A percentile compares a stretch with the other conserved stretches of the same genome.
These are phyloP conservation scores for Malurus melanocephalus DNA, from an alignment of 2,113 vertebrate genomes.

Conservation along the genomic window DNA sequence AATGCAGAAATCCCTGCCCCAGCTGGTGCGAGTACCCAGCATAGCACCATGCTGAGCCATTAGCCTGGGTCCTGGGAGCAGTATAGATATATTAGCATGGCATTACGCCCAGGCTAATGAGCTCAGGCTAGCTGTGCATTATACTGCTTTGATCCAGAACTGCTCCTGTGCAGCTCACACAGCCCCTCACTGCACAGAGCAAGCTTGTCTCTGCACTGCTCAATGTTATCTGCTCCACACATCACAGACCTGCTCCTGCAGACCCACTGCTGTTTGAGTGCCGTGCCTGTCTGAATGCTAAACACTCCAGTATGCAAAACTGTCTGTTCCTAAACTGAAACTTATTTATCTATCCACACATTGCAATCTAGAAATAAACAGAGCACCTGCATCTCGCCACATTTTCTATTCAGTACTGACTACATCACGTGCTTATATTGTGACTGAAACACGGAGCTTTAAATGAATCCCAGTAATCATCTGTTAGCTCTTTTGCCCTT, in stretches of 20 bases:
- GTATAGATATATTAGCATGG: slow-evolving; percentile 43
- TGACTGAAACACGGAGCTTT: not conserved
- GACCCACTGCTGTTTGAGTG: not conserved
- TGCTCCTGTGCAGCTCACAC: not conserved
- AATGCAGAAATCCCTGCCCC: slow-evolving; percentile 29
- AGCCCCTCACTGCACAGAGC: not conserved
- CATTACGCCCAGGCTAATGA: slow-evolving; percentile 8
- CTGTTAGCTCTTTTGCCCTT: not conserved
- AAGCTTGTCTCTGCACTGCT: not conserved
- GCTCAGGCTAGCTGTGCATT: slow-evolving; percentile 20
- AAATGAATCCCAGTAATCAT: not conserved
- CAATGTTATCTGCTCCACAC: not conserved
- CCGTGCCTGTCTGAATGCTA: not conserved
- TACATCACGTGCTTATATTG: not conserved
- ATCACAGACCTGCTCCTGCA: not conserved
- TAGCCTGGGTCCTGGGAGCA: slow-evolving; percentile 37
- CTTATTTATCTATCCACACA: slow-evolving; percentile 7
- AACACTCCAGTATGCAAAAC: not conserved
- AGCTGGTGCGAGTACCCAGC: slow-evolving; percentile 41
- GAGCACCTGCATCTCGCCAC: not conserved
- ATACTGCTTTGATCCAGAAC: slow-evolving; percentile 8
- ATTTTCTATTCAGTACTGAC: not conserved
- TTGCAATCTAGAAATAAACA: not conserved
- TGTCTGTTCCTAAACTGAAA: not conserved
- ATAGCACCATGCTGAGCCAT: slow-evolving; percentile 34